Percentiles rank a stretch among this genome's conserved stretches.
Evolutionary conservation across 2,888 invertebrate species (phyloP).

Genomic region (Ecliptopera silaceata): DNA sequence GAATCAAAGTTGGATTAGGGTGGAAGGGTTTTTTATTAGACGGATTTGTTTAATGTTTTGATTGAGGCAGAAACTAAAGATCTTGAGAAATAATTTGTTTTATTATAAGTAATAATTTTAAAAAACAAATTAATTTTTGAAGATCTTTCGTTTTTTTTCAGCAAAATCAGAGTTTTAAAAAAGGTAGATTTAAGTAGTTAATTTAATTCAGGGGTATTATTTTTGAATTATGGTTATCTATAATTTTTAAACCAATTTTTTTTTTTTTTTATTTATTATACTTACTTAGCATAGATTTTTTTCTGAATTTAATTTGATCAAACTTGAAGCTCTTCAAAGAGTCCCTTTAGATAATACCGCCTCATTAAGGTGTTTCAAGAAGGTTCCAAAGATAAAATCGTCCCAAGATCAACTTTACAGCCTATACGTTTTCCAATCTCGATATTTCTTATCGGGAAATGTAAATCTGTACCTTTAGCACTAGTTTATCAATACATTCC

Average conservation of each 20-base stretch:
- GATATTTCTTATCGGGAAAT: constrained; percentile 30
- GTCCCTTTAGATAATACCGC: not conserved
- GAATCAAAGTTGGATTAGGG: constrained; percentile 35
- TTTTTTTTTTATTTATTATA: too few species aligned
- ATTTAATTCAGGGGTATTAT: too few species aligned
- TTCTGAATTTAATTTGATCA: too few species aligned
- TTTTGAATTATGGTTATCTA: too few species aligned
- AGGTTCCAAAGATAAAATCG: constrained; percentile 22
- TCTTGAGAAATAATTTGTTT: not conserved
- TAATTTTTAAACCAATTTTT: too few species aligned
- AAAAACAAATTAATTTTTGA: too few species aligned
- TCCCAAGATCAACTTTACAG: constrained; percentile 23
- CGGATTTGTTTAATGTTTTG: constrained; percentile 31
- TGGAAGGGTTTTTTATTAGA: constrained; percentile 29
- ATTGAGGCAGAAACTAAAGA: constrained; percentile 6
- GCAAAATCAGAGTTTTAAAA: too few species aligned
- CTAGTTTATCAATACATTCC: too few species aligned
- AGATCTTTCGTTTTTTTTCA: too few species aligned
- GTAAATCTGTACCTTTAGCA: constrained; percentile 18
- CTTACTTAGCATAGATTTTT: too few species aligned
- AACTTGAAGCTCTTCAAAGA: not conserved
- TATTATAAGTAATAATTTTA: not conserved
- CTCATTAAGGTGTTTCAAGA: constrained; percentile 13
- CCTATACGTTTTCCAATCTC: constrained; percentile 33
- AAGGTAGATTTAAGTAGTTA: too few species aligned